phyloP scores from a whole-genome alignment of 2,113 vertebrate species.

The Machaerirhynchus nigripectus region DNA sequence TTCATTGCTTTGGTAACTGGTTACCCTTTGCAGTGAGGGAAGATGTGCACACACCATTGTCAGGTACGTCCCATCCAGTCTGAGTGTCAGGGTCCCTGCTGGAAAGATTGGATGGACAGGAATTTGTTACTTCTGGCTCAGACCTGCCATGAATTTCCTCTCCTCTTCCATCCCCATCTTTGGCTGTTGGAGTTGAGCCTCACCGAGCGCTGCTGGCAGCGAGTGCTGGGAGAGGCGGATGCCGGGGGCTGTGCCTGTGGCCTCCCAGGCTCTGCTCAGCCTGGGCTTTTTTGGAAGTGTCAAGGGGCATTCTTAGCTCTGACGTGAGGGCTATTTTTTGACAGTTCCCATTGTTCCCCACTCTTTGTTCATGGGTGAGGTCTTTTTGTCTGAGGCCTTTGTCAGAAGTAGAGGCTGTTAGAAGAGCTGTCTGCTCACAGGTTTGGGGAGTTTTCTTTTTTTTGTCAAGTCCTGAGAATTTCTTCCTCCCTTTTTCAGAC shows the following conservation, averaged over 20 bases:
- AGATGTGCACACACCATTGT: neutral
- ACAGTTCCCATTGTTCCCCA: conserved; percentile 7
- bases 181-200: neutral
- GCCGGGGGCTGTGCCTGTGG: neutral
- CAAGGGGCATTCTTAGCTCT: neutral
- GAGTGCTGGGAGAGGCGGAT: neutral
- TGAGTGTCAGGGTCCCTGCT: neutral
- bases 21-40: neutral
- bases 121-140: neutral
- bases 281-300: conserved; percentile 1
- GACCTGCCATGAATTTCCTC: neutral
- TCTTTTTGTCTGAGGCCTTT: conserved; percentile 5
- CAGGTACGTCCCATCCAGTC: neutral
- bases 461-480: neutral
- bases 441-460: neutral
- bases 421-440: neutral
- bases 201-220: neutral
- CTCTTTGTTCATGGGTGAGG: neutral
- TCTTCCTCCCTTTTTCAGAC: neutral
- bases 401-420: neutral
- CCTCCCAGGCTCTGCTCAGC: neutral
- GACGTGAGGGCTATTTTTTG: conserved; percentile 18
- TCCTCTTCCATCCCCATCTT: neutral
- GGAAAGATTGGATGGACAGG: neutral
- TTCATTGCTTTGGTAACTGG: neutral